These are phyloP conservation scores for Tychaedon coryphoeus DNA, from an alignment of 2,113 vertebrate species.

Conservation along the genomic window DNA sequence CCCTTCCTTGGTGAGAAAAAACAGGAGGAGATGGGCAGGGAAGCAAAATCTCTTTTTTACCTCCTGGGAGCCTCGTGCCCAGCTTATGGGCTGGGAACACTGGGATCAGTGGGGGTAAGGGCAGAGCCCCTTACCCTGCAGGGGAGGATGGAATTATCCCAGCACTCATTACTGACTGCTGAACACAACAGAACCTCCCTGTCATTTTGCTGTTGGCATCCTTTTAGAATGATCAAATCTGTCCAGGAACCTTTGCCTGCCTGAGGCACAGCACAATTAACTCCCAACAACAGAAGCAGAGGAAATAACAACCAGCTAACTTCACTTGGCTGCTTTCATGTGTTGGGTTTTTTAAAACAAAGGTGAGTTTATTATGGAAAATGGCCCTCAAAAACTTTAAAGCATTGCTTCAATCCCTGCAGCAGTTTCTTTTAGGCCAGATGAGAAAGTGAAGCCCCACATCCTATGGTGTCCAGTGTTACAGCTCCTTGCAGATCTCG, in stretches of 20 bases:
- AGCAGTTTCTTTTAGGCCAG: background rate
- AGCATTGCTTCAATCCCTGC: background rate
- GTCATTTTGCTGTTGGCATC: background rate
- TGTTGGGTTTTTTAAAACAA: background rate
- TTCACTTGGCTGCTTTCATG: background rate
- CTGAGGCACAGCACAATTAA: background rate
- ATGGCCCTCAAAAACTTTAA: background rate
- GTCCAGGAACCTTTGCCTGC: background rate
- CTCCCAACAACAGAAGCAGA: background rate
- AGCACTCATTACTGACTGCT: background rate
- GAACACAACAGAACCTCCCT: background rate
- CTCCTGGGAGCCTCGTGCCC: background rate
- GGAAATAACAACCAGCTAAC: background rate
- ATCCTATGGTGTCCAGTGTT: rapidly evolving
- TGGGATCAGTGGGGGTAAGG: background rate
- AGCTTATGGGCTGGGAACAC: rapidly evolving
- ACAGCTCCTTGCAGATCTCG: background rate
- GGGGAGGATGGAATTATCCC: background rate
- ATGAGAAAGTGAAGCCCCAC: background rate
- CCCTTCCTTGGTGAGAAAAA: background rate
- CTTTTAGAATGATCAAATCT: background rate
- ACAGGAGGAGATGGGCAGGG: background rate
- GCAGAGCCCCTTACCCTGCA: background rate
- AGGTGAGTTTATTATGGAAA: background rate
- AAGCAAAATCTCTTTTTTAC: background rate